These are phyloP conservation scores for Paracanthobrama guichenoti DNA, from an alignment of 2,113 vertebrate species.

Conservation along the genomic window DNA sequence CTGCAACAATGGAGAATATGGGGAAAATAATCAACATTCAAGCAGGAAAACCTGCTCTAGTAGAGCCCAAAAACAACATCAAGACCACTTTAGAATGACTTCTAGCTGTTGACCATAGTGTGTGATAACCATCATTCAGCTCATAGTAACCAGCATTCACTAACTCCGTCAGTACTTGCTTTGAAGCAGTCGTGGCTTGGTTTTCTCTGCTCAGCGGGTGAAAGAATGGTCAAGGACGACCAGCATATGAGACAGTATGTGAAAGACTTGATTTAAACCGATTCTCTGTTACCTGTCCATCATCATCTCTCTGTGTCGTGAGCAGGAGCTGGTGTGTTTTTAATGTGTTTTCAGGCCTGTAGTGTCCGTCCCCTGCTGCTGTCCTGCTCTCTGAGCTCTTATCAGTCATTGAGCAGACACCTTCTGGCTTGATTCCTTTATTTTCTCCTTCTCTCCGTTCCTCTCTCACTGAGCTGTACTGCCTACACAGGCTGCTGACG, in stretches of 20 bases:
- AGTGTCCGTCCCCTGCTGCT: not conserved
- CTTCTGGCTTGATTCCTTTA: not conserved
- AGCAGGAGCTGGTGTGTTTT: not conserved
- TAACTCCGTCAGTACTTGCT: not conserved
- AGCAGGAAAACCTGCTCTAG: too few relatives aligned
- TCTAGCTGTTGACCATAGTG: not conserved
- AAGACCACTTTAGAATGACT: not conserved
- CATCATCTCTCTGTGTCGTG: conserved; percentile 12
- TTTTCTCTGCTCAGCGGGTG: not conserved
- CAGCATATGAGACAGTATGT: conserved; percentile 1
- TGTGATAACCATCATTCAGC: not conserved
- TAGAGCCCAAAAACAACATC: too few relatives aligned
- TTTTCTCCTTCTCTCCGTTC: not conserved
- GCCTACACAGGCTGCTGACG: not conserved
- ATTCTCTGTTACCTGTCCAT: not conserved
- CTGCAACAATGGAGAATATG: too few relatives aligned
- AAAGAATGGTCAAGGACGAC: not conserved
- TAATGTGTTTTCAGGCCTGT: not conserved
- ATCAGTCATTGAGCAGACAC: conserved; percentile 50
- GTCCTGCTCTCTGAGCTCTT: conserved; percentile 53
- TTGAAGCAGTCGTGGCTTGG: not conserved
- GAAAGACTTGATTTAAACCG: conserved; percentile 9
- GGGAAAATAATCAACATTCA: too few relatives aligned
- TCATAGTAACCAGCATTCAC: not conserved
- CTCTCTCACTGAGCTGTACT: not conserved